A percentile compares a stretch with the other conserved stretches of the same genome.
phyloP scores from a whole-genome alignment of 2,113 vertebrate species.

The Stictonetta naevosa region DNA sequence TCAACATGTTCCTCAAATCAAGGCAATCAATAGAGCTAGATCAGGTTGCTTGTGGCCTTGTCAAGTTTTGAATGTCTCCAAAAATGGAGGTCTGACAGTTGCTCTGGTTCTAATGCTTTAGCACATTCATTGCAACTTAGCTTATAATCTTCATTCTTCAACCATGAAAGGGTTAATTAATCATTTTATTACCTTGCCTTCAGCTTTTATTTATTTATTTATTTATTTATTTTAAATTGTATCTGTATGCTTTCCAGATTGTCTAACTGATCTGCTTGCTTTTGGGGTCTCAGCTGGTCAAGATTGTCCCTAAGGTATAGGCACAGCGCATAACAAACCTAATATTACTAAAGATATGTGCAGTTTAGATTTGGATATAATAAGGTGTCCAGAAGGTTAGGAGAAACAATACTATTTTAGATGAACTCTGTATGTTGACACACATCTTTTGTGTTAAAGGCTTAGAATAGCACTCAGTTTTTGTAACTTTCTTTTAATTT shows the following conservation, averaged over 20 bases:
- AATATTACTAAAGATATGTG: not conserved
- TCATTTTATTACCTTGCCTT: not conserved
- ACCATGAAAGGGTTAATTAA: not conserved
- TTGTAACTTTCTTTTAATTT: not conserved
- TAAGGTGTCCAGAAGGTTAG: not conserved
- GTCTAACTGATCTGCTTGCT: not conserved
- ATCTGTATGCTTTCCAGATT: not conserved
- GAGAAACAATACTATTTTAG: not conserved
- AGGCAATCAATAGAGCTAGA: not conserved
- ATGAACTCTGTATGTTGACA: not conserved
- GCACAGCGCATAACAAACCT: not conserved
- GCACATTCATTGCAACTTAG: rapidly evolving
- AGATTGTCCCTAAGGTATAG: not conserved
- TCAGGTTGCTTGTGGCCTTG: not conserved
- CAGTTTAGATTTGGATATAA: not conserved
- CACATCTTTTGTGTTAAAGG: not conserved
- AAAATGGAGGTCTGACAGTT: not conserved
- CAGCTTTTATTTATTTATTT: not conserved
- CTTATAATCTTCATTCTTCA: not conserved
- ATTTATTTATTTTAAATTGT: not conserved
- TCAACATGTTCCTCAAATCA: not conserved
- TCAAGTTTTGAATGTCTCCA: not conserved
- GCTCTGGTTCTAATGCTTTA: not conserved
- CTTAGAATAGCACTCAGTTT: not conserved
- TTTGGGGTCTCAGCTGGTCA: not conserved